Conservation (phyloP, 1,140 invertebrate genomes). For the Drosophila pseudoobscura region DNA sequence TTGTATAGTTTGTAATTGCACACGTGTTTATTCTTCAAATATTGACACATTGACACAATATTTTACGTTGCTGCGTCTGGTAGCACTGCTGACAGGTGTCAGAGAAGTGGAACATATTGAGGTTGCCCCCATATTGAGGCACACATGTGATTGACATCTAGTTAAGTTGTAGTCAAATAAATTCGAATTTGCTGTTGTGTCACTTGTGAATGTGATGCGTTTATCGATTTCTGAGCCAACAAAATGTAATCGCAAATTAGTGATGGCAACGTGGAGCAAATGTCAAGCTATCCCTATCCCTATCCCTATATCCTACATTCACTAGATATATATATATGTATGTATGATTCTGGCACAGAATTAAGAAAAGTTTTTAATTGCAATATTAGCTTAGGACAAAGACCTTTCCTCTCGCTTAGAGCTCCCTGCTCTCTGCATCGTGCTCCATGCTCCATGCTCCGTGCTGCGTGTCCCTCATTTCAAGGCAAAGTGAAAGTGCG, state of each 20-base stretch:
- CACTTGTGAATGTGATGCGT: not conserved
- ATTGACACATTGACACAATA: constrained; percentile 80
- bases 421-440: too few species aligned
- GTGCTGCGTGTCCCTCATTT: constrained; percentile 5
- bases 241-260: constrained; percentile 3
- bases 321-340: too few species aligned
- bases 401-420: constrained; percentile 7
- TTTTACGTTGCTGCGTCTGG: constrained; percentile 39
- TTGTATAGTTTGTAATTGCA: constrained; percentile 74
- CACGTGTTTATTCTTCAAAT: constrained; percentile 74
- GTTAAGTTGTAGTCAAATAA: constrained; percentile 47
- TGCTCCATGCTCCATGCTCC: too few species aligned
- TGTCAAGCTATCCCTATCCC: too few species aligned
- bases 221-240: constrained; percentile 1
- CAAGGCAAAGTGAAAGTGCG: constrained; percentile 34
- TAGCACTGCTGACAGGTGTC: constrained; percentile 41
- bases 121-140: constrained; percentile 41
- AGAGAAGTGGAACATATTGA: constrained; percentile 44
- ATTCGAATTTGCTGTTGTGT: not conserved
- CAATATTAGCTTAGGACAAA: constrained; percentile 68
- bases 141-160: constrained; percentile 56
- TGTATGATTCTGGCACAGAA: constrained; percentile 5
- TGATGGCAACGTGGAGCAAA: too few species aligned
- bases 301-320: too few species aligned
- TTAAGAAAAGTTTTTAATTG: constrained; percentile 77